A percentile compares a stretch with the other conserved stretches of the same genome.
phyloP scores from a whole-genome alignment of 1,140 invertebrate genomes.

The Laodelphax striatellus region DNA sequence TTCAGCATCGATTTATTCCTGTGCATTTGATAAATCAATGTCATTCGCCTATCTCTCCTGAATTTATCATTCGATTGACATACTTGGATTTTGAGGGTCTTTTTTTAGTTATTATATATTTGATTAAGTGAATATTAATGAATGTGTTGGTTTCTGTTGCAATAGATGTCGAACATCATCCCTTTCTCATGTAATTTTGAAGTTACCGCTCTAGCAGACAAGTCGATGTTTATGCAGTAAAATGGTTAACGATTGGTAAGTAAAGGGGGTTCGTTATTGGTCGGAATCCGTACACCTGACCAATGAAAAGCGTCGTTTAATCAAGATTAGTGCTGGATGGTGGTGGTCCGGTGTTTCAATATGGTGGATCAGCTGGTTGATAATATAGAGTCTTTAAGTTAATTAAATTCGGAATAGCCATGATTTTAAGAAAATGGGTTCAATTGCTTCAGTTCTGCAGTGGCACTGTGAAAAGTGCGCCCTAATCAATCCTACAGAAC shows the following conservation, averaged over 20 bases:
- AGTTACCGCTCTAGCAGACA: not conserved
- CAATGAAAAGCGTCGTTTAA: constrained; percentile 10
- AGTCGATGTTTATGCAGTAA: not conserved
- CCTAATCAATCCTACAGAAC: constrained; percentile 75
- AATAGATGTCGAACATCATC: no score
- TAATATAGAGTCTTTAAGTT: constrained; percentile 33
- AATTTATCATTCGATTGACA: no score
- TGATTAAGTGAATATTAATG: no score
- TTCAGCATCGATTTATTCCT: no score
- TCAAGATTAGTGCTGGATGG: not conserved
- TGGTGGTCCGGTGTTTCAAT: constrained; percentile 33
- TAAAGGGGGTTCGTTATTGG: constrained; percentile 3
- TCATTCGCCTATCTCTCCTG: no score
- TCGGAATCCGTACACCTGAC: constrained; percentile 2
- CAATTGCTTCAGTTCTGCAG: constrained; percentile 78
- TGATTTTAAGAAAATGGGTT: constrained; percentile 52
- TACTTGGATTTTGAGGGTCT: no score
- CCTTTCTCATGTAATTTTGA: no score
- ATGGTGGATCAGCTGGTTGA: constrained; percentile 46
- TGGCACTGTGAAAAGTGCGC: constrained; percentile 78
- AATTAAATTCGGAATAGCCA: constrained; percentile 36
- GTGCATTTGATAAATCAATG: no score
- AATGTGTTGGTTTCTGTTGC: no score
- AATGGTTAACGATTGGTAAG: not conserved
- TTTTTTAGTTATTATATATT: no score